Evolutionary conservation across 2,113 vertebrate species (phyloP).

Genomic region (Solea solea): DNA sequence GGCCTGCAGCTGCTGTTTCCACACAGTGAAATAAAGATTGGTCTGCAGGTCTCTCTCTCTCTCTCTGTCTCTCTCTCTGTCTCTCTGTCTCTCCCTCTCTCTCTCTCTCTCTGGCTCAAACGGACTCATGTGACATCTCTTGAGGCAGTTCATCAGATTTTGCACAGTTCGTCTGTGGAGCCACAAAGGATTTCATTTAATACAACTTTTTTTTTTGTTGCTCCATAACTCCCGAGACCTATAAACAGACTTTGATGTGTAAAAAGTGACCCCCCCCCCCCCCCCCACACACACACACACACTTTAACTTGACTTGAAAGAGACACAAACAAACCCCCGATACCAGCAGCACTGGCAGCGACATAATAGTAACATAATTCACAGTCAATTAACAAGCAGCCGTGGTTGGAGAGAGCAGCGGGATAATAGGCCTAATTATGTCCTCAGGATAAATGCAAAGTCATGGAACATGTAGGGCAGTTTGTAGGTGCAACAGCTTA

Average conservation of each 20-base stretch:
- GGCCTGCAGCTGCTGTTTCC: too few relatives aligned
- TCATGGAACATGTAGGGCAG: neutral
- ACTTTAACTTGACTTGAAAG: neutral
- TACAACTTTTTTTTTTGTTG: neutral
- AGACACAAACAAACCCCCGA: neutral
- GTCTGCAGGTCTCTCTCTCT: too few relatives aligned
- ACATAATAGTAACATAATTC: neutral
- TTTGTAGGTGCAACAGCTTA: neutral
- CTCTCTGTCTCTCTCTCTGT: too few relatives aligned
- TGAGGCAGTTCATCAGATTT: neutral
- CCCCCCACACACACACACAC: too few relatives aligned
- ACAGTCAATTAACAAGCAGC: neutral
- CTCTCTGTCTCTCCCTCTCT: too few relatives aligned
- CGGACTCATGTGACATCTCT: neutral
- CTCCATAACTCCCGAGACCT: neutral
- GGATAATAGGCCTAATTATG: neutral
- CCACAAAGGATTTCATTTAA: too few relatives aligned
- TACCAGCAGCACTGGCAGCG: neutral
- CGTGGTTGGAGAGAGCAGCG: neutral
- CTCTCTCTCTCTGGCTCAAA: neutral
- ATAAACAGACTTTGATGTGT: neutral
- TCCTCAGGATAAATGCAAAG: neutral
- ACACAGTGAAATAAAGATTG: too few relatives aligned
- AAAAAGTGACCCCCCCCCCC: too few relatives aligned
- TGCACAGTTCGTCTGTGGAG: neutral